Conservation (phyloP, 2,888 invertebrate genomes). For the Laspeyria flexula region DNA sequence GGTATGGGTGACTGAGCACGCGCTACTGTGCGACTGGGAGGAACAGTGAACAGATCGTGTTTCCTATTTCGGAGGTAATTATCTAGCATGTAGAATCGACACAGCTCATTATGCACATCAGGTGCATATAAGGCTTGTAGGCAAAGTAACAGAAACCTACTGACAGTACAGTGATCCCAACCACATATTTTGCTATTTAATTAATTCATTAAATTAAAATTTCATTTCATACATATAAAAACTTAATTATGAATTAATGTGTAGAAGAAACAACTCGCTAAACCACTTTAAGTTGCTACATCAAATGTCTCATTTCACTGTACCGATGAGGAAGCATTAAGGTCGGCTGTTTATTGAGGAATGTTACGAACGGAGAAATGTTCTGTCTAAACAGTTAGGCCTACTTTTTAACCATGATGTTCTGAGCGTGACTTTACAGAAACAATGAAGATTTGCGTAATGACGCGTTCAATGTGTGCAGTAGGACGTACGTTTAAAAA, state of each 20-base stretch:
- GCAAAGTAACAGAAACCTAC: too few relatives aligned
- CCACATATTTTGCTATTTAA: not conserved
- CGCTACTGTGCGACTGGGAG: too few relatives aligned
- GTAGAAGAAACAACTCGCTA: not conserved
- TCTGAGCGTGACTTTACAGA: slow-evolving; percentile 56
- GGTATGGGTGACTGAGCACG: too few relatives aligned
- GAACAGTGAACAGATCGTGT: too few relatives aligned
- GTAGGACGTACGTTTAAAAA: not conserved
- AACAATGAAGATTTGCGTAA: slow-evolving; percentile 48
- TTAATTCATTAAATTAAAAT: not conserved
- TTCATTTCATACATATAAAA: not conserved
- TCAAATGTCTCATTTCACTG: slow-evolving; percentile 30
- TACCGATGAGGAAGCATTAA: slow-evolving; percentile 56
- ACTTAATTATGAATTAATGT: not conserved
- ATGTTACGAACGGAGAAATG: slow-evolving; percentile 65
- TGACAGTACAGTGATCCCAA: too few relatives aligned
- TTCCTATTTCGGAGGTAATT: too few relatives aligned
- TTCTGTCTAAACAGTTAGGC: slow-evolving; percentile 70
- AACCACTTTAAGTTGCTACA: not conserved
- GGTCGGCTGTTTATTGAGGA: slow-evolving; percentile 59
- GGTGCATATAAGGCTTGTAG: too few relatives aligned
- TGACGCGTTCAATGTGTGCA: slow-evolving; percentile 32
- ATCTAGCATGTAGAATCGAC: too few relatives aligned
- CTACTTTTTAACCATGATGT: slow-evolving; percentile 68
- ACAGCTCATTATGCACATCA: too few relatives aligned